Base-by-base conservation (phyloP, 2,888 invertebrate genomes). In the Crossocerus cetratus region DNA sequence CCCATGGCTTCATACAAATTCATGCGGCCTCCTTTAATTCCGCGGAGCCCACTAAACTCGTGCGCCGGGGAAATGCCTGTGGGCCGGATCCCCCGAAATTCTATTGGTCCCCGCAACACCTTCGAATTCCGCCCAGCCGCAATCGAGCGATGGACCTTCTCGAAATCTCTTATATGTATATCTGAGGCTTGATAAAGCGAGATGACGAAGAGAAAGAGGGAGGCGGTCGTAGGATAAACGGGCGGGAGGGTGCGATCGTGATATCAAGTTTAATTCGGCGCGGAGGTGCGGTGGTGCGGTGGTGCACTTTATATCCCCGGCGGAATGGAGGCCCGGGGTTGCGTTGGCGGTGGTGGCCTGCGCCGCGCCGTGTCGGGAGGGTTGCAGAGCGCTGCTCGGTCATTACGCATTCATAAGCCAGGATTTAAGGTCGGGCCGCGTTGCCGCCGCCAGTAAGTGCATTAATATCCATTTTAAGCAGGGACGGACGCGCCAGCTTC, bases 381-480 rank as follows among this genome's bases (percentile, higher is more conserved):
- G 74, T 75, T 78, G 77, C 69, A 14, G 16, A 74, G 75, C 66
- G 32, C 32, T 32, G 32, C 76, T 62, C 66, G 80, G 77, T 82
- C 84, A 85, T 86, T 86, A 84, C 78, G 78, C 81, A 85, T 86
- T 85, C 82, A 86, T 85, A 86, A 87, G 84, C 81, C 81, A 77
- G 83, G 83, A 86, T 87, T 86, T 87, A 86, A 87, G 83, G 85
- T 80, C 78, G 74, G 80, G 75, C 82, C 82, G 76, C 74, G 78
- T 78, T 74, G 78, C 76, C 78, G 65, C 76, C 72, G 69, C 32
- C 32, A 32, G 74, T 71, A 78, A 82, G 79, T 78, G 81, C 82
- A 86, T 87, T 86, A 86, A 86, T 86, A 86, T 85, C 83, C 79
- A 84, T 86, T 86, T 86, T 80, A 83, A 86, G 74, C 78, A 78